These are phyloP conservation scores for Phrynosoma platyrhinos DNA, from an alignment of 2,113 vertebrate species.

Conservation along the genomic window DNA sequence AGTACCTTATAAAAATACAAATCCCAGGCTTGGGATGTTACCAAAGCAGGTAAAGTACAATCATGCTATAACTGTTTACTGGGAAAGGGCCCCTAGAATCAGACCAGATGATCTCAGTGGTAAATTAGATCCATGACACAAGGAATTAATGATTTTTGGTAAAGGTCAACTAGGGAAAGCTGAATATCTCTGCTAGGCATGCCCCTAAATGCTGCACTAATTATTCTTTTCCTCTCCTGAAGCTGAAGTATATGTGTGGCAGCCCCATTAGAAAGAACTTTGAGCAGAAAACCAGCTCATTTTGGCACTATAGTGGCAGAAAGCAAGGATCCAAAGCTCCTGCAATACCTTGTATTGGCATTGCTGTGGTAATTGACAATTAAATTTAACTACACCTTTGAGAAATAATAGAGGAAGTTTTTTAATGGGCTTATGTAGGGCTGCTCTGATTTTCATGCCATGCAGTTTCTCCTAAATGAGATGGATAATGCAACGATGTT, in stretches of 20 bases:
- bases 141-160: neutral
- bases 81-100: neutral
- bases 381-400: slow-evolving; percentile 65
- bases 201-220: neutral
- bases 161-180: neutral
- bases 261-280: neutral
- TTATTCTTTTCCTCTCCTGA: neutral
- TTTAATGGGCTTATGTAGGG: slow-evolving; percentile 50
- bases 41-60: too few species aligned
- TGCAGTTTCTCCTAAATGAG: fast-evolving
- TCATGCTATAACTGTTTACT: too few species aligned
- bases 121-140: neutral
- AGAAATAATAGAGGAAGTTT: slow-evolving; percentile 50
- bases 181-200: neutral
- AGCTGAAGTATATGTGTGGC: neutral
- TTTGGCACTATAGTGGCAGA: slow-evolving; percentile 10
- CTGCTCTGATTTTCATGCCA: slow-evolving; percentile 21
- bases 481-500: slow-evolving; percentile 2
- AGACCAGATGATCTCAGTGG: neutral
- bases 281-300: neutral
- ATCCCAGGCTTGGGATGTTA: too few species aligned
- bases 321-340: slow-evolving; percentile 10
- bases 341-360: neutral
- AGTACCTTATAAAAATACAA: too few species aligned
- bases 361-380: slow-evolving; percentile 58